Evolutionary conservation across 2,797 vertebrate species (phyloP).

Genomic region (Lithobates pipiens): DNA sequence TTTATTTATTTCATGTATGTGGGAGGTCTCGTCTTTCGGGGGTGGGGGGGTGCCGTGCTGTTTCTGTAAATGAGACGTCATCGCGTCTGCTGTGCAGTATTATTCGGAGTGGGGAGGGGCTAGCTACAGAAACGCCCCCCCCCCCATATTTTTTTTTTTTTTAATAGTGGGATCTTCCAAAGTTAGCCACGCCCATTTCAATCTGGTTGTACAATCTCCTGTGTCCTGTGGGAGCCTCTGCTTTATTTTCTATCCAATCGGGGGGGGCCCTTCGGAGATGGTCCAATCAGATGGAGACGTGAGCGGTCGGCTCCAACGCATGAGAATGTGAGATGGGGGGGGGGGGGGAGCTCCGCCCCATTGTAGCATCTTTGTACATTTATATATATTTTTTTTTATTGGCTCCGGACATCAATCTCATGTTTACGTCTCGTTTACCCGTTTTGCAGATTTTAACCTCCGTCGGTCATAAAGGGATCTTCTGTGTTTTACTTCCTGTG

Average conservation of each 20-base stretch:
- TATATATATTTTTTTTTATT: background rate
- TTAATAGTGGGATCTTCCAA: no score
- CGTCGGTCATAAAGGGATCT: background rate
- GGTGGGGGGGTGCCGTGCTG: background rate
- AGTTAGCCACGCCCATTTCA: no score
- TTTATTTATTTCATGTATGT: constrained; percentile 43
- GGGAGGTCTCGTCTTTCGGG: background rate
- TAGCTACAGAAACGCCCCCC: no score
- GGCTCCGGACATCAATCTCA: no score
- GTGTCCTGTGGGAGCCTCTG: no score
- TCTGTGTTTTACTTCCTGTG: background rate
- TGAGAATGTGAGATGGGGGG: background rate
- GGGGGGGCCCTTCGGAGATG: no score
- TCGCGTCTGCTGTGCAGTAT: constrained; percentile 11
- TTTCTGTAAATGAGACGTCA: background rate
- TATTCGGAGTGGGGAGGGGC: background rate
- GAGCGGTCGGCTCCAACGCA: no score
- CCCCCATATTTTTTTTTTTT: no score
- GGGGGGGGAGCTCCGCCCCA: background rate
- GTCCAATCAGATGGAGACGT: no score
- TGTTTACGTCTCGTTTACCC: background rate
- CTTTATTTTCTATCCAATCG: no score
- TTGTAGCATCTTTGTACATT: constrained; percentile 22
- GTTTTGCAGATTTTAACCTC: constrained; percentile 1
- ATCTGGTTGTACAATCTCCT: no score